Evolutionary conservation across 2,797 vertebrate species (phyloP), one percentile per base, ranked within the genome.

Genomic region (Crocidura indochinensis): DNA sequence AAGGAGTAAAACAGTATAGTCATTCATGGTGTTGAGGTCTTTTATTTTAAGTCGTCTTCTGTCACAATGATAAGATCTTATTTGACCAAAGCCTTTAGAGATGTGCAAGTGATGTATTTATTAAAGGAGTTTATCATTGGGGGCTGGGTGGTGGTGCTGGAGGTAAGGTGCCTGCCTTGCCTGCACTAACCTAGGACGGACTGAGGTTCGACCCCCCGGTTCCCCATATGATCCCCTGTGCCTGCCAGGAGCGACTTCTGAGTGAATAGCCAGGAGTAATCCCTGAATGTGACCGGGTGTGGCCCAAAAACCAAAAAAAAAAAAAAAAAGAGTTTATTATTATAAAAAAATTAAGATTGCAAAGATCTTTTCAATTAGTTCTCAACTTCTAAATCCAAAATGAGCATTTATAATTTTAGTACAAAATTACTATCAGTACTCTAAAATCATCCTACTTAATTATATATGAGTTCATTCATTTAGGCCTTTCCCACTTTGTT

Each of bases 321-420:
- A n/a, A n/a, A n/a, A n/a, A n/a, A n/a, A n/a, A 60, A 60, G 38
- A 67, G 20, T 80, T 31, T 49, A 46, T 79, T 20, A 12, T 79
- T 81, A 78, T 15, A 29, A 29, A 85, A 83, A 76, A 47, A 8
- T 62, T 80, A 81, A 85, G 27, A 72, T 22, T 31, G 67, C 81
- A 22, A 22, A 93, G 14, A 72, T 75, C 22, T 60, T 88, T 83
- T 88, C 2, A 64, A 69, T 84, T 83, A 49, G 31, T 74, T 93
- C 94, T 65, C 91, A 56, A 91, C 65, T 19, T 74, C 31, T 46
- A 67, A 81, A 81, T 81, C 93, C 24, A 85, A 67, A 56, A 22
- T 68, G 15, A 79, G 22, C 26, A 64, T 65, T 3, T 80, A 60
- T 64, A 26, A 80, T 78, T 17, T 53, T 49, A 64, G 74, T 51